Evolutionary conservation across 2,113 vertebrate species (phyloP), one percentile per base, ranked within the genome.

Genomic region (Chionomys nivalis): DNA sequence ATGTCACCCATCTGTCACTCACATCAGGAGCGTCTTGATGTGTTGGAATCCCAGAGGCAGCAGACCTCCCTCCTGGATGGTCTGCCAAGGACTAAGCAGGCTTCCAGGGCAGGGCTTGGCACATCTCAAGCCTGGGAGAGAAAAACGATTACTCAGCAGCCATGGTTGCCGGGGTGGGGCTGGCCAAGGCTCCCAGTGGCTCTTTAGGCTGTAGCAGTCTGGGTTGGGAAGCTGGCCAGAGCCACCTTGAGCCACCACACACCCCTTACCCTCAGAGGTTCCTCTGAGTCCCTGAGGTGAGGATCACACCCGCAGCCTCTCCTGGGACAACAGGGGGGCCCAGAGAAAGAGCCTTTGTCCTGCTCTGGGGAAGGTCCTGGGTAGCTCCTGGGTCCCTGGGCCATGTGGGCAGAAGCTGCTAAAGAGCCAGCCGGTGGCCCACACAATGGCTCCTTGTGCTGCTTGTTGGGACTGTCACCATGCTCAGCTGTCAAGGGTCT

Each of bases 321-420:
- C 75, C 24, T 31, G 1, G 79, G 70, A 68, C 86, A 77, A n/a
- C 44, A 42, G 73, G 49, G 65, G 66, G 78, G 13, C 87, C 6
- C 33, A 77, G 81, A 96, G 85, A 90, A 85, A 55, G 39, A 24
- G 81, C 85, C n/a, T 92, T 94, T 89, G 83, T 94, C 92, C 47
- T 9, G 36, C 8, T 12, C 77, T 4, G 21, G 3, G 2, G 65
- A 42, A 39, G 55, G 86, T 13, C 76, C 49, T 5, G 1, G 9
- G 88, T 23, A 19, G 2, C 0, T 0, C n/a, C 36, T 10, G 11
- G 75, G 73, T 17, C 65, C 16, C 1, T 61, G 12, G 39, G 90
- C 87, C 78, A 2, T 58, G 52, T 12, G 5, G 58, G 24, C 63
- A 75, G 66, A 94, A 65, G 70, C 61, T 2, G 58, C 85, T 93